Percentiles rank a stretch among this genome's conserved stretches.
phyloP scores from a whole-genome alignment of 1,140 invertebrate species.

The Heliothis subflexa region DNA sequence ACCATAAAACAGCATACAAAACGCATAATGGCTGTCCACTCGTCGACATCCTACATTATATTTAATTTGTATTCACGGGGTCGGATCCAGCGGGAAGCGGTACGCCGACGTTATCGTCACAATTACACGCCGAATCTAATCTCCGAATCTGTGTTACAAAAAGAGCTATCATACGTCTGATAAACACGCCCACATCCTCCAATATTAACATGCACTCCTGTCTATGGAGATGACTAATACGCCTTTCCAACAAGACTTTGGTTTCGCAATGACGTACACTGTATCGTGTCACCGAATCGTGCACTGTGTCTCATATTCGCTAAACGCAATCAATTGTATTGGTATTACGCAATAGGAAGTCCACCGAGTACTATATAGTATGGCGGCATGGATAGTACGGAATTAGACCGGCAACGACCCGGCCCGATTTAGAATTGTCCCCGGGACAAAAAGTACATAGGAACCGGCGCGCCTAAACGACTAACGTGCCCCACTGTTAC shows the following conservation, averaged over 20 bases:
- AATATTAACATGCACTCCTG: conserved; percentile 34
- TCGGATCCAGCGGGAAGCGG: conserved; percentile 41
- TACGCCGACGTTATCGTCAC: conserved; percentile 30
- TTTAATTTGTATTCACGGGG: conserved; percentile 47
- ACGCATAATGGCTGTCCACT: conserved; percentile 19
- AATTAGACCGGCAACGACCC: conserved; percentile 69
- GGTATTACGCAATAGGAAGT: conserved; percentile 63
- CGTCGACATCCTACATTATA: conserved; percentile 46
- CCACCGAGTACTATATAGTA: conserved; percentile 54
- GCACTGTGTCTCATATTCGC: conserved; percentile 32
- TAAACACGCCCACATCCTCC: conserved; percentile 47
- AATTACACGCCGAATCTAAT: conserved; percentile 46
- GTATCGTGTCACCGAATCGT: conserved; percentile 5
- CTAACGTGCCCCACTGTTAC: conserved; percentile 56
- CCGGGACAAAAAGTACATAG: conserved; percentile 75
- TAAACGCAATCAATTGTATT: conserved; percentile 55
- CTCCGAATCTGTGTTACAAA: conserved; percentile 45
- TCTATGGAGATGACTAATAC: conserved; percentile 44
- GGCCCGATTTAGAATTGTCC: conserved; percentile 73
- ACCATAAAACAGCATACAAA: conserved; percentile 25
- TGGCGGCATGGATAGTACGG: conserved; percentile 57
- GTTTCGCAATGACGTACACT: conserved; percentile 20
- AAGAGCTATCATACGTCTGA: conserved; percentile 45
- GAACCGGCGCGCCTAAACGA: conserved; percentile 61
- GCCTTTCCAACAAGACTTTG: conserved; percentile 40